Percentiles rank a stretch among this genome's conserved stretches.
phyloP scores from a whole-genome alignment of 30 jellyfish, hydroid and myxozoan species.

The Cassiopea xamachana region DNA sequence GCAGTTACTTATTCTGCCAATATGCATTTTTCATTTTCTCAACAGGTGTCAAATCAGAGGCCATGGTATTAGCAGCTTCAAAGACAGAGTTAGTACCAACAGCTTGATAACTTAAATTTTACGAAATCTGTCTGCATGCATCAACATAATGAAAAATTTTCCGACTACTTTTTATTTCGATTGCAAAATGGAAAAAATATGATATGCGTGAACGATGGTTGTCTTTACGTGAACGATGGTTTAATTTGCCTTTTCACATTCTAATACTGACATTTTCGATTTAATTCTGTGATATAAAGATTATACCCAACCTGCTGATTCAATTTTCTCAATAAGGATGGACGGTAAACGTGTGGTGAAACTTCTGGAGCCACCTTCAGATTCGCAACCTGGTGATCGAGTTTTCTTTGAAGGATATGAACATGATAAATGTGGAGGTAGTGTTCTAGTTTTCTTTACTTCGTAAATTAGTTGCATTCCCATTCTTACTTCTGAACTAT shows the following conservation, averaged over 20 bases:
- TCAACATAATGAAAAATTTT: background rate
- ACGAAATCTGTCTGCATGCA: too few relatives aligned
- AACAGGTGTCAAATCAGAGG: constrained; percentile 94
- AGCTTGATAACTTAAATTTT: background rate
- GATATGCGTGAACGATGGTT: too few relatives aligned
- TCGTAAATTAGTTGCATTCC: background rate
- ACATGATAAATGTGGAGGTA: constrained; percentile 79
- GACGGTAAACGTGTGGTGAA: constrained; percentile 82
- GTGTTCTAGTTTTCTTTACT: background rate
- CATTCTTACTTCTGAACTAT: too few relatives aligned
- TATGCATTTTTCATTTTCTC: too few relatives aligned
- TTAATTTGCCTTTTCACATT: too few relatives aligned
- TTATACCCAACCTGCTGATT: background rate
- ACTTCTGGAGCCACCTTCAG: constrained; percentile 79
- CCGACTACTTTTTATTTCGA: background rate
- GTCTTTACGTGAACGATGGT: too few relatives aligned
- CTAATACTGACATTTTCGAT: too few relatives aligned
- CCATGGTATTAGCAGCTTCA: constrained; percentile 95
- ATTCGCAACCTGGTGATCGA: constrained; percentile 89
- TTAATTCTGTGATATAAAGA: too few relatives aligned
- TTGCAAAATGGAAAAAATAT: too few relatives aligned
- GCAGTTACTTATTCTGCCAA: too few relatives aligned
- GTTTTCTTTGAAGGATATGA: constrained; percentile 80
- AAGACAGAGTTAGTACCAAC: constrained; percentile 80
- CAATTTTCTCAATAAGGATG: constrained; percentile 51